Evolutionary conservation across 1,140 invertebrate species (phyloP), one percentile per base, ranked within the genome.

Genomic region (Globodera ellingtonae): DNA sequence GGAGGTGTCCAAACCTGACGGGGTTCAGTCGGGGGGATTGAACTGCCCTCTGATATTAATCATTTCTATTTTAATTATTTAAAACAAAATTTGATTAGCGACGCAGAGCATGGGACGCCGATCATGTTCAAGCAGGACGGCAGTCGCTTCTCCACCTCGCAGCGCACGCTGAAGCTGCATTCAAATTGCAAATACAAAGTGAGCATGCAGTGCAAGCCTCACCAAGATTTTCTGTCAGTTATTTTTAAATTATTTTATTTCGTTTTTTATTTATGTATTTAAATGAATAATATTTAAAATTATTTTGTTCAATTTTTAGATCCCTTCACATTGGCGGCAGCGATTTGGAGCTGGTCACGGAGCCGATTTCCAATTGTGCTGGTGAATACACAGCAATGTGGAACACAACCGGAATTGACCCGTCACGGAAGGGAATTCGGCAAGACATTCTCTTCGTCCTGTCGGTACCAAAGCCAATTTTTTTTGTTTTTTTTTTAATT

Each of bases 361-460:
- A 83, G 35, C 46, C 50, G 18, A 35, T 35, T 35, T 35, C 35
- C 35, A 35, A 35, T 35, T 21, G 15, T 18, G 2, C 56, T 8
- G 83, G 83, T 15, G 83, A 85, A 46, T 84, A 84, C 47, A 62
- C 75, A 47, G 79, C 83, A 50, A 83, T 78, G 48, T 84, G 83
- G 83, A 85, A 84, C 67, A 84, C 83, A 8, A 85, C 72, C 3
- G 83, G 83, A 1, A 84, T 84, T 67, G 79, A 84, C n/a, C 82
- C 83, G 52, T 84, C 83, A 10, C 79, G 74, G 56, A 84, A 85
- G 56, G 73, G 79, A 5, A 75, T 79, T 6, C 56, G 83, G 6
- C 83, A 84, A 48, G 83, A 84, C 59, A 76, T 81, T 79, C 79
- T 84, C n/a, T 65, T 84, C 62, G 74, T 84, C 21, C 66, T 84